Base-by-base conservation (phyloP, 2,888 invertebrate genomes). In the Cosmopolites sordidus region DNA sequence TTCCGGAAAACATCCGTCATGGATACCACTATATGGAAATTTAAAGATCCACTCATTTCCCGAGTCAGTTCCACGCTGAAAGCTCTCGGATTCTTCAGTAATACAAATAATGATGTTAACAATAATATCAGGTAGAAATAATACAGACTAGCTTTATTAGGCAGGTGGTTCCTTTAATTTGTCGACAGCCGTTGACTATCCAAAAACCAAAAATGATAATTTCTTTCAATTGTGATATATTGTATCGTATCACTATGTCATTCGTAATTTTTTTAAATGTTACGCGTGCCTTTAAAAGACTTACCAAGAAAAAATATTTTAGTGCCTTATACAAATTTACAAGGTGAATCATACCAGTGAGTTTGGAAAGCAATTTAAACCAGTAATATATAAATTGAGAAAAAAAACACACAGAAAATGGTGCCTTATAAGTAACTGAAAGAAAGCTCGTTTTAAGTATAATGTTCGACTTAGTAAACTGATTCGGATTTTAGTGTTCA, bases 11-110 rank as follows among this genome's bases (percentile, higher is more conserved):
- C 89, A 65, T 87, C 89, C 51, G 83, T 89, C 49, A 82, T 88
- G 72, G 93, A 94, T 74, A 84, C 87, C 22, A 87, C 89, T 47
- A 86, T 94, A 64, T 93, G 92, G 92, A 85, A 87, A 69, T 93
- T 86, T 77, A 89, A 88, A 69, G 87, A 86, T 44, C 81, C 83
- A 61, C 78, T 93, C 11, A 79, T 89, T 48, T 75, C 79, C 41
- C 79, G 86, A 63, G 86, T 86, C 2, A 83, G 86, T 48, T 77
- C 79, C 48, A 86, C 88, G 27, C 77, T 93, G 52, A 80, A 79
- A 59, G 81, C 78, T 40, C 79, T 93, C 39, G 88, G 86, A 42
- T 92, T 89, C 73, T 83, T 86, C 40, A 51, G 56, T 38, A 56
- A 48, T 29, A 39, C 18, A 9, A 59, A 59, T 18, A 55, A 11